Evolutionary conservation across 2,113 vertebrate genomes (phyloP).

Genomic region (Nycticebus coucang): DNA sequence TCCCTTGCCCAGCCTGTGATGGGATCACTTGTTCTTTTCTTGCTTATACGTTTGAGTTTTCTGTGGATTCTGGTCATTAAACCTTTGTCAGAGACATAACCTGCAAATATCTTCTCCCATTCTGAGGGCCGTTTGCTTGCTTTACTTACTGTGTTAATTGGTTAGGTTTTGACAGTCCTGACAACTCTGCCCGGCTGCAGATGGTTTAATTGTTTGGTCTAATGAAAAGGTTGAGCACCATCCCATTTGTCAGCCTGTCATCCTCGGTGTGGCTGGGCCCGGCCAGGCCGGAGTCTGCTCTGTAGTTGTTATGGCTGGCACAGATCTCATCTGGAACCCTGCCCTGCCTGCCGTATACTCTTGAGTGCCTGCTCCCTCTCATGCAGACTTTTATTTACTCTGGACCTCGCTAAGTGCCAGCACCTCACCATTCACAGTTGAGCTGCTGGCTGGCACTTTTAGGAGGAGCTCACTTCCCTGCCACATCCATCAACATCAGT

Average conservation of each 20-base stretch:
- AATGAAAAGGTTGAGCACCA: neutral
- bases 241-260: slow-evolving; percentile 32
- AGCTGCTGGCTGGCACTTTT: fast-evolving
- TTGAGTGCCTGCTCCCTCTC: neutral
- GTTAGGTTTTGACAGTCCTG: neutral
- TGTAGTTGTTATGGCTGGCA: slow-evolving; percentile 7
- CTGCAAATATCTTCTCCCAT: too few species aligned
- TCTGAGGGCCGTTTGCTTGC: too few species aligned
- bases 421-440: neutral
- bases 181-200: neutral
- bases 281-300: neutral
- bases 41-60: too few species aligned
- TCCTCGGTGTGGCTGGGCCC: fast-evolving
- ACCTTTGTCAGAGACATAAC: too few species aligned
- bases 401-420: neutral
- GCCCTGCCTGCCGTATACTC: neutral
- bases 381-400: neutral
- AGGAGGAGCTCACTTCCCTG: fast-evolving
- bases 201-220: slow-evolving; percentile 62
- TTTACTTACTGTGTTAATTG: too few species aligned
- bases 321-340: neutral
- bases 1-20: too few species aligned
- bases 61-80: too few species aligned
- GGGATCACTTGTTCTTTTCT: too few species aligned
- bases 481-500: neutral